These are phyloP conservation scores for Loriculus beryllinus DNA, from an alignment of 2,797 vertebrate genomes.

Conservation along the genomic window DNA sequence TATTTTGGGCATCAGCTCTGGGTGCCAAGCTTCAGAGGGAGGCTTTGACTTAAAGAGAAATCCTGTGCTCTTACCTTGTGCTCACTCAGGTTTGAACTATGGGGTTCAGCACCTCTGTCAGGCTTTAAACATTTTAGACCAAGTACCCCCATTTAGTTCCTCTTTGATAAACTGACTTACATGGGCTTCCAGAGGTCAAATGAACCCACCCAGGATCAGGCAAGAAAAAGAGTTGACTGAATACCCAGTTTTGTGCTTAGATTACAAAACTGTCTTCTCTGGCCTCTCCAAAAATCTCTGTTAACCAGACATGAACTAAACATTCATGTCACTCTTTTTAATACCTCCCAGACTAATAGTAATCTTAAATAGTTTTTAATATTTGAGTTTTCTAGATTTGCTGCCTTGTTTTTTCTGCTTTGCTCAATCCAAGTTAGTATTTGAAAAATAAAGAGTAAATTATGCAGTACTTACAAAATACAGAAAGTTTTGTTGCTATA, in stretches of 20 bases:
- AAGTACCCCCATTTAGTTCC: not conserved
- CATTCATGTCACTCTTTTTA: not conserved
- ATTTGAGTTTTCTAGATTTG: not conserved
- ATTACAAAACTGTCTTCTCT: not conserved
- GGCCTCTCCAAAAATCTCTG: constrained; percentile 10
- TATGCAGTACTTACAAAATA: not conserved
- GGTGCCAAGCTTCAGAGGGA: constrained; percentile 39
- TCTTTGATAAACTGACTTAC: not conserved
- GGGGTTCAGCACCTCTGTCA: not conserved
- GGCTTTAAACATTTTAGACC: not conserved
- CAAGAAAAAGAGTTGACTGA: not conserved
- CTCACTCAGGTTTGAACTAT: not conserved
- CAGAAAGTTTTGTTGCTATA: not conserved
- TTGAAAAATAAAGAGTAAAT: not conserved
- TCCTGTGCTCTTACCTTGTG: not conserved
- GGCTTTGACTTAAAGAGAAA: constrained; percentile 37
- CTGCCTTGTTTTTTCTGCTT: not conserved
- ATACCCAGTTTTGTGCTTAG: not conserved
- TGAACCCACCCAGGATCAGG: not conserved
- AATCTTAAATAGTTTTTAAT: not conserved
- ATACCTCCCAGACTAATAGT: not conserved
- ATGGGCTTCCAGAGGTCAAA: not conserved
- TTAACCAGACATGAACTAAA: constrained; percentile 12
- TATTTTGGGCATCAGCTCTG: constrained; percentile 39
- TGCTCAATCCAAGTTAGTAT: not conserved